phyloP scores from a whole-genome alignment of 1,140 invertebrate species.

The Ceratosolen fusciceps region DNA sequence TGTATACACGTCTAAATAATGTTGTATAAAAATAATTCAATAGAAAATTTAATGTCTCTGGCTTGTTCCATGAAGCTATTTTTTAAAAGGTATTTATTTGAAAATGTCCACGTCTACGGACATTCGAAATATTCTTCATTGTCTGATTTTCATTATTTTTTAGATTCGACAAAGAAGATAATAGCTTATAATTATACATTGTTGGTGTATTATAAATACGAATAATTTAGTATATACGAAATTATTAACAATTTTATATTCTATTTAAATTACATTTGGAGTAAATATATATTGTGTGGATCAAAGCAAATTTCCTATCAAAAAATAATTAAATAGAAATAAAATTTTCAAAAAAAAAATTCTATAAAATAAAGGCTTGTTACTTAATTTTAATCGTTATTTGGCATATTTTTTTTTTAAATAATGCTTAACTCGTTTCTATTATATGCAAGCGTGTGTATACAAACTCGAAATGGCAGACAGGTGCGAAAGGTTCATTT shows the following conservation, averaged over 20 bases:
- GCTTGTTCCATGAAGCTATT: not conserved
- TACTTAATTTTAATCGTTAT: not conserved
- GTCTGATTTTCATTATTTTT: too few species aligned
- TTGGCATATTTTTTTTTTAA: not conserved
- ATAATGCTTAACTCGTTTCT: not conserved
- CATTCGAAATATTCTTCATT: too few species aligned
- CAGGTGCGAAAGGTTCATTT: slow-evolving; percentile 46
- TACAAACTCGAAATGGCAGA: not conserved
- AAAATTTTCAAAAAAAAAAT: too few species aligned
- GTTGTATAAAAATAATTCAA: too few species aligned
- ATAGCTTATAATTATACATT: not conserved
- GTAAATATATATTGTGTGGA: not conserved
- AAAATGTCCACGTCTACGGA: not conserved
- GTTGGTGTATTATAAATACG: not conserved
- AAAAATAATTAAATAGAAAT: not conserved
- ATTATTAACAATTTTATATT: not conserved
- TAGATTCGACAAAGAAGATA: not conserved
- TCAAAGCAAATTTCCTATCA: not conserved
- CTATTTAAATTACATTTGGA: not conserved
- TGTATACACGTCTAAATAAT: too few species aligned
- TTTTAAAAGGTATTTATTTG: not conserved
- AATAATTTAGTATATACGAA: not conserved
- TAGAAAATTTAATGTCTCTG: too few species aligned
- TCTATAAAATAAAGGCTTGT: not conserved
- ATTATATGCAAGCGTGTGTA: not conserved